Base-by-base conservation (phyloP, 2,113 vertebrate genomes). In the Forbesichthys agassizii region DNA sequence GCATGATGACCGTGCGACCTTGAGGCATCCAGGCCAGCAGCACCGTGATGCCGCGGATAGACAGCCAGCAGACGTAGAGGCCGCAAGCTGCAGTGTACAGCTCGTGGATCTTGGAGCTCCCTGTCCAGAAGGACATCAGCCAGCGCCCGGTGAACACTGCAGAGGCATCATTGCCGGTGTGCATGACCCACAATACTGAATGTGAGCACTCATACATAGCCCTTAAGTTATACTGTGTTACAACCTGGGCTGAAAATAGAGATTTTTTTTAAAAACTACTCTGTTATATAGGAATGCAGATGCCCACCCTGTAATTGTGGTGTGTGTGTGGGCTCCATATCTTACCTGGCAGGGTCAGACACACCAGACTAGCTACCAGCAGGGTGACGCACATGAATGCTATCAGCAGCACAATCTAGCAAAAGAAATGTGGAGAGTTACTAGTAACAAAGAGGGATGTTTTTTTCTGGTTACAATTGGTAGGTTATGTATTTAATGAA, bases 41-140 rank as follows among this genome's bases (percentile, higher is more conserved):
- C 59, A 99, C 96, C 0, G 97, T 98, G 85, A 96, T 86, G 0
- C 96, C 98, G 27, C 98, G 91, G 77, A 99, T 96, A 3, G 95
- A 95, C 14, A 99, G 91, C 98, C 98, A 99, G 73, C 98, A 99
- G 55, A 98, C 96, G 46, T 99, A 99, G 4, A 99, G 95, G 67
- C 98, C 98, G 66, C 98, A 99, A 0, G 98, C 97, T 61, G 98
- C 97, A 0, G 98, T 99, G 91, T 99, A 99, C 59, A 99, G 90
- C 63, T 99, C 98, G 0, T 99, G 98, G 85, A 99, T 99, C 92
- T 98, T 99, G 69, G 96, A 95, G 78, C 90, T 95, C 67, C 97
- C 98, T 8, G 96, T 99, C 98, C 98, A 99, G 90, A 99, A 99
- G 0, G 98, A 99, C 98, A 99, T 99, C 65, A 99, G 79, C 96